Percentiles rank a stretch among this genome's conserved stretches.
These are phyloP conservation scores for Poecile atricapillus DNA, from an alignment of 2,113 vertebrate genomes.

Conservation along the genomic window DNA sequence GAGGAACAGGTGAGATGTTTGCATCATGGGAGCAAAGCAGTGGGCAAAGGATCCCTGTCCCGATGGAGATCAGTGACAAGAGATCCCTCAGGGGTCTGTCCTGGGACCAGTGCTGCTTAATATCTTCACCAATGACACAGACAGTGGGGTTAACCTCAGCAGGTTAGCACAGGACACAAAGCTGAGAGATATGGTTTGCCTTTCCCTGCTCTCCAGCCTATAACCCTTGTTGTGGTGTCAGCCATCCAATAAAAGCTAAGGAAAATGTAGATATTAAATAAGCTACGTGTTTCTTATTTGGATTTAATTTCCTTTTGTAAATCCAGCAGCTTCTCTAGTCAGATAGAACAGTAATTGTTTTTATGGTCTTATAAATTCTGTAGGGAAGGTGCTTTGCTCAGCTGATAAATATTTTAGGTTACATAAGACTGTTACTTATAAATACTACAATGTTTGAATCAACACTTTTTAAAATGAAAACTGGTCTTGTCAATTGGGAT, in stretches of 20 bases:
- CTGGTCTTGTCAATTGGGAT: not conserved
- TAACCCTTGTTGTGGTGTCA: rapidly evolving
- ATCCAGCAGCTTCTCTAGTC: not conserved
- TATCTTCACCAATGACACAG: not conserved
- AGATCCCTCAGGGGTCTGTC: not conserved
- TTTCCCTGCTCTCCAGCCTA: not conserved
- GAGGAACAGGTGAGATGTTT: not conserved
- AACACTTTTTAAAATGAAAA: not conserved
- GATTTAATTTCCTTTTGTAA: not conserved
- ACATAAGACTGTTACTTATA: not conserved
- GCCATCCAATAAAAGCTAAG: not conserved
- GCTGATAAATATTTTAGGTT: not conserved
- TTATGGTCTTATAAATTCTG: not conserved
- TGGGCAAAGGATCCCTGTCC: not conserved
- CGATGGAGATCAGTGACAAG: rapidly evolving
- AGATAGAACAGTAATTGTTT: not conserved
- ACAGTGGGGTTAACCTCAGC: not conserved
- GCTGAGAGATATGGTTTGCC: not conserved
- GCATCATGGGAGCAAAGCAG: too few species aligned
- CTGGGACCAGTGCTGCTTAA: not conserved
- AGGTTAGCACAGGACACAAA: not conserved
- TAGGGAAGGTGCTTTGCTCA: not conserved
- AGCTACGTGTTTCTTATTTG: not conserved
- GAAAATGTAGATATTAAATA: not conserved
- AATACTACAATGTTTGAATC: not conserved